A percentile compares a stretch with the other conserved stretches of the same genome.
Conservation (phyloP, 2,888 invertebrate species). For the Drosophila affinis region DNA sequence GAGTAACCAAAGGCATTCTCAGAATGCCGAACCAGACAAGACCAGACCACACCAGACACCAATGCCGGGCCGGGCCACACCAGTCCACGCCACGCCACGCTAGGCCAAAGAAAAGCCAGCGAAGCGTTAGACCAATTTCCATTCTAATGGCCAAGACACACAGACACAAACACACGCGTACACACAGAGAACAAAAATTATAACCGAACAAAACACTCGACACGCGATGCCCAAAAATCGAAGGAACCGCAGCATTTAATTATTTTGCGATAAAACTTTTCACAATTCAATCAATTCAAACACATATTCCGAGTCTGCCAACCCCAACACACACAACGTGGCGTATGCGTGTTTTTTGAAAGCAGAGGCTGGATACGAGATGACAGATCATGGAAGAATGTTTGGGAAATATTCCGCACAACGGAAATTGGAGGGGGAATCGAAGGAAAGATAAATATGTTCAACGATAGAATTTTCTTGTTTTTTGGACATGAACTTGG, state of each 20-base stretch:
- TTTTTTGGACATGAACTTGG: too few relatives aligned
- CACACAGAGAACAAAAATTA: conserved; percentile 1
- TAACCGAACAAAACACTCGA: conserved; percentile 33
- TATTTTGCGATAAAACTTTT: conserved; percentile 72
- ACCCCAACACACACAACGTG: conserved; percentile 18
- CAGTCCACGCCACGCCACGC: not conserved
- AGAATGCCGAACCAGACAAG: conserved; percentile 46
- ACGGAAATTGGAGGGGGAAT: not conserved
- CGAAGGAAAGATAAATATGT: not conserved
- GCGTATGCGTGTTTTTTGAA: conserved; percentile 56
- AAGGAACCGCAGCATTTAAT: conserved; percentile 68
- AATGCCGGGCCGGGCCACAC: too few relatives aligned
- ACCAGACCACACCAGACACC: conserved; percentile 21
- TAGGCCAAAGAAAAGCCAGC: conserved; percentile 24
- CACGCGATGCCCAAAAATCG: conserved; percentile 60
- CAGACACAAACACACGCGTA: not conserved
- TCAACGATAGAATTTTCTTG: not conserved
- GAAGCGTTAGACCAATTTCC: conserved; percentile 44
- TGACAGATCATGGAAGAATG: not conserved
- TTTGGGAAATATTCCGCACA: not conserved
- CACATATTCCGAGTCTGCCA: conserved; percentile 26
- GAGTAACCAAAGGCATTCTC: conserved; percentile 50
- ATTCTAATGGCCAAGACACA: conserved; percentile 48
- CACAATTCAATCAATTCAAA: conserved; percentile 74
- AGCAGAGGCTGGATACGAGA: not conserved